Evolutionary conservation across 30 jellyfish, hydroid and myxozoan species (phyloP).

Genomic region (Hydractinia echinata): DNA sequence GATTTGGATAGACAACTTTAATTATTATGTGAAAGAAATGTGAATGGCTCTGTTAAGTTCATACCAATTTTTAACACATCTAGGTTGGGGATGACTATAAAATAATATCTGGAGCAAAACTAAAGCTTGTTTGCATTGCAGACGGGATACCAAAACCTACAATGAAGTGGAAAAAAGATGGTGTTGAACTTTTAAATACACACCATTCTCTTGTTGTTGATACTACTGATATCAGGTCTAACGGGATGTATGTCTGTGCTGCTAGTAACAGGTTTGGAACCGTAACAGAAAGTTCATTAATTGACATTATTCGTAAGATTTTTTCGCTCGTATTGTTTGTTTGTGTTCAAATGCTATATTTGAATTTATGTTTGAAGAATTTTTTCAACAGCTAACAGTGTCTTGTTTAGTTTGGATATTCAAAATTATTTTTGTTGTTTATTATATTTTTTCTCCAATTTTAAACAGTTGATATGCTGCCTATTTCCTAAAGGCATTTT

Average conservation of each 20-base stretch:
- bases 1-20: too few species aligned
- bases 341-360: not conserved
- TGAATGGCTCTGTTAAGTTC: too few species aligned
- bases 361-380: too few species aligned
- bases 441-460: too few species aligned
- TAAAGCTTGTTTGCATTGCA: constrained; percentile 51
- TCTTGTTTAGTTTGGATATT: too few species aligned
- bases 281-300: constrained; percentile 41
- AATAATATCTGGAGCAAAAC: constrained; percentile 52
- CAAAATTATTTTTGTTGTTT: too few species aligned
- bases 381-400: too few species aligned
- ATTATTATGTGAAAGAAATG: too few species aligned
- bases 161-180: constrained; percentile 60
- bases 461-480: too few species aligned
- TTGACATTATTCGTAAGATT: constrained; percentile 58
- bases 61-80: too few species aligned
- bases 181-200: constrained; percentile 26
- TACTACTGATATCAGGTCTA: constrained; percentile 28
- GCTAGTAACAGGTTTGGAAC: constrained; percentile 67
- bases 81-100: constrained; percentile 66
- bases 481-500: too few species aligned
- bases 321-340: not conserved
- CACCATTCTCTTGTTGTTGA: constrained; percentile 43
- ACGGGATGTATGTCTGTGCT: constrained; percentile 62
- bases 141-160: constrained; percentile 82